A percentile compares a stretch with the other conserved stretches of the same genome.
Evolutionary conservation across 1,140 invertebrate genomes (phyloP).

Genomic region (Aphelenchoides fujianensis): DNA sequence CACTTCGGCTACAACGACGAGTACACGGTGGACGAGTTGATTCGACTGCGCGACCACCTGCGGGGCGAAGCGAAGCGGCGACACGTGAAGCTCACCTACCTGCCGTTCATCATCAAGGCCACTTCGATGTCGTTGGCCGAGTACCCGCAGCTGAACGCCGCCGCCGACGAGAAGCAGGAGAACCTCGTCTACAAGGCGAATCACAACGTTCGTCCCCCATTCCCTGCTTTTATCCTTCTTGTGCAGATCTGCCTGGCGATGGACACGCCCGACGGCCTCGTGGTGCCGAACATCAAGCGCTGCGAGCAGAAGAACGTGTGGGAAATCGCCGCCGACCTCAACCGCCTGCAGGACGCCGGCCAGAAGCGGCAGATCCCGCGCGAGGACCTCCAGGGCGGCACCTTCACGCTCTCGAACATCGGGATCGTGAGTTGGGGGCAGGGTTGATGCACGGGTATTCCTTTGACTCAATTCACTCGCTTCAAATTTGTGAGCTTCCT

Average conservation of each 20-base stretch:
- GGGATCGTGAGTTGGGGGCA: constrained; percentile 79
- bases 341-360: constrained; percentile 75
- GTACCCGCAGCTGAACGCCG: constrained; percentile 85
- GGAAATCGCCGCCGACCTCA: constrained; percentile 80
- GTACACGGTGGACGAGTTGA: constrained; percentile 74
- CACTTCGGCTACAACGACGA: constrained; percentile 68
- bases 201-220: constrained; percentile 96
- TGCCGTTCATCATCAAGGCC: constrained; percentile 97
- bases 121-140: constrained; percentile 77
- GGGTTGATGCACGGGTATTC: constrained; percentile 6
- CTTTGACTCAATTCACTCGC: too few relatives aligned
- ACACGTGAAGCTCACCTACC: constrained; percentile 79
- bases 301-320: constrained; percentile 74
- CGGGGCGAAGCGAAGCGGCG: constrained; percentile 70
- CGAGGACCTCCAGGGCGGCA: constrained; percentile 79
- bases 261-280: constrained; percentile 84
- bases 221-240: too few relatives aligned
- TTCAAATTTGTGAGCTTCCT: too few relatives aligned
- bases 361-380: constrained; percentile 71
- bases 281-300: constrained; percentile 96
- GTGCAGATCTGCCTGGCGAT: too few relatives aligned
- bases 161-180: constrained; percentile 76
- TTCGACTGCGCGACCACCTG: constrained; percentile 71
- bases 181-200: constrained; percentile 76
- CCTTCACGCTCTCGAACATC: constrained; percentile 94